phyloP scores from a whole-genome alignment of 2,888 invertebrate genomes.

The Dasysyrphus albostriatus region DNA sequence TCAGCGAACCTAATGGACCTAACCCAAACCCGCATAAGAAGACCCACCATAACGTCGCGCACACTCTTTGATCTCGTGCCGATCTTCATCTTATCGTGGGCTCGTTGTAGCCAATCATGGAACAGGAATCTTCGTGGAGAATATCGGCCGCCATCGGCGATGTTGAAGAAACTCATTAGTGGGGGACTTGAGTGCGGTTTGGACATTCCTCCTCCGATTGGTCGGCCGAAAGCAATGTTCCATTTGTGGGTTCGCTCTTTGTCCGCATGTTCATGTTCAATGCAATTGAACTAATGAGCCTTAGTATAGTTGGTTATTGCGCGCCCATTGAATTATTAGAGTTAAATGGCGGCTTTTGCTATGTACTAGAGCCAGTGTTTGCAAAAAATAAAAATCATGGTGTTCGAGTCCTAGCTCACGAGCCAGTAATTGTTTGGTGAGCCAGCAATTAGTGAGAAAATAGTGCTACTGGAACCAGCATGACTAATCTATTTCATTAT shows the following conservation, averaged over 20 bases:
- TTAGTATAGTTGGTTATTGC: slow-evolving; percentile 40
- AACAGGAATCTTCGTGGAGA: slow-evolving; percentile 59
- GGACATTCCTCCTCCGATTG: slow-evolving; percentile 64
- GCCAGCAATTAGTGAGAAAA: slow-evolving; percentile 42
- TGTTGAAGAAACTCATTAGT: slow-evolving; percentile 69
- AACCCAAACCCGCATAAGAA: slow-evolving; percentile 18
- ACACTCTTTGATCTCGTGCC: slow-evolving; percentile 68
- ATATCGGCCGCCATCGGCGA: slow-evolving; percentile 63
- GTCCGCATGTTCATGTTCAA: background rate
- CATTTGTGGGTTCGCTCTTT: slow-evolving; percentile 39
- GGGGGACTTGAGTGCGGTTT: slow-evolving; percentile 46
- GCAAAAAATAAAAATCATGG: slow-evolving; percentile 30
- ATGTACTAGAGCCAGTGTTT: background rate
- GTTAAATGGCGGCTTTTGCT: slow-evolving; percentile 63
- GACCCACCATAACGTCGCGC: slow-evolving; percentile 63
- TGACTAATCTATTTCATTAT: slow-evolving; percentile 53
- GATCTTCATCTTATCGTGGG: slow-evolving; percentile 72
- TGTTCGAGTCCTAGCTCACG: slow-evolving; percentile 38
- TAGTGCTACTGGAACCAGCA: slow-evolving; percentile 50
- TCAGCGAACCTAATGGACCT: slow-evolving; percentile 53
- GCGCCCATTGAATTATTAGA: slow-evolving; percentile 2
- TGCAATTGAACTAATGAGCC: slow-evolving; percentile 72
- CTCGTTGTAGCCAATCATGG: slow-evolving; percentile 74
- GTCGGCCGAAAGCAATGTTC: slow-evolving; percentile 43
- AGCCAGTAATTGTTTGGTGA: slow-evolving; percentile 46